Conservation (phyloP, 2,797 vertebrate genomes). For the Pipistrellus nathusii region DNA sequence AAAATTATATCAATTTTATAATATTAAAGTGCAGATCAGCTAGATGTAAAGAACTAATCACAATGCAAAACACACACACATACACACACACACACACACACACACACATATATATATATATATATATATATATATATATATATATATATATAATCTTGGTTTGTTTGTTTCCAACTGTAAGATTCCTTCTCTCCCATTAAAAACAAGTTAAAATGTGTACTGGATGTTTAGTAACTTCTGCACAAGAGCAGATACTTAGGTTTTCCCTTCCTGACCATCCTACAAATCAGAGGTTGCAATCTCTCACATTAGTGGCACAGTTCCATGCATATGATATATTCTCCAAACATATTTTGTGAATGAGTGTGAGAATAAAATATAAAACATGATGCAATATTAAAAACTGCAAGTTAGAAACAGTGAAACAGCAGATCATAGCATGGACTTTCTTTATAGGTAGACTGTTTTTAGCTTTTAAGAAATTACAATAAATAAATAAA, state of each 20-base stretch:
- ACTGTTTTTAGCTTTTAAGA: neutral
- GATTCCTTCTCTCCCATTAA: neutral
- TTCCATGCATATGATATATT: neutral
- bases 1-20: constrained; percentile 7
- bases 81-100: no score
- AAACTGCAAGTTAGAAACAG: neutral
- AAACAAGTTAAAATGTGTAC: neutral
- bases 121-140: no score
- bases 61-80: neutral
- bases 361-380: neutral
- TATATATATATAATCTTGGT: no score
- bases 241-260: neutral
- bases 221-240: neutral
- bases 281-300: neutral
- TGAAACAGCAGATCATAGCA: neutral
- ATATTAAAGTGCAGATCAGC: neutral
- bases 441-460: neutral
- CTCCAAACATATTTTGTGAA: constrained; percentile 3
- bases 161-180: neutral
- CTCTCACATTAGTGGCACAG: neutral
- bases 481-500: neutral
- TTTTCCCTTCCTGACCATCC: neutral
- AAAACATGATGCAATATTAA: constrained; percentile 27
- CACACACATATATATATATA: no score
- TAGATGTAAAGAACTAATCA: neutral